Percentiles rank a stretch among this genome's conserved stretches.
Evolutionary conservation across 1,140 invertebrate genomes (phyloP).

Genomic region (Heliconius hewitsoni): DNA sequence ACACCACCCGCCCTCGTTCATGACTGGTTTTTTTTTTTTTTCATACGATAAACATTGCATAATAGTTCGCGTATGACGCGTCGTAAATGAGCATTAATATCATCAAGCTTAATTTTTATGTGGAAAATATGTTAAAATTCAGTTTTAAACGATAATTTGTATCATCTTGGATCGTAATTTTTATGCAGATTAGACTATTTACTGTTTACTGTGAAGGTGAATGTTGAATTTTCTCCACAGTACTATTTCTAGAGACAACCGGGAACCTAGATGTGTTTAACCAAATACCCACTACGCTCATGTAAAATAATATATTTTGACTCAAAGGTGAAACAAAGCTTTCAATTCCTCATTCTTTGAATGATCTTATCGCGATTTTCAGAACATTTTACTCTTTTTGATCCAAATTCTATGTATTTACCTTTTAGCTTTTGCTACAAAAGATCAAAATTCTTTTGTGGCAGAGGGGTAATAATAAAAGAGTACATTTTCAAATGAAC

Average conservation of each 20-base stretch:
- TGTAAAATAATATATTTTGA: slow-evolving; percentile 36
- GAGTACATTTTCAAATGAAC: neutral
- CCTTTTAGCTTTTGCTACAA: slow-evolving; percentile 57
- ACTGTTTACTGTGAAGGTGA: neutral
- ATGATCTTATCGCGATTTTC: slow-evolving; percentile 72
- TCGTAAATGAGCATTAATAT: slow-evolving; percentile 44
- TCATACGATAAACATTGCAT: slow-evolving; percentile 53
- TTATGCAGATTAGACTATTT: neutral
- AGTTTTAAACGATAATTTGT: slow-evolving; percentile 17
- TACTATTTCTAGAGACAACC: neutral
- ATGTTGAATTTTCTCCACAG: neutral
- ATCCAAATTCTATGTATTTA: slow-evolving; percentile 73
- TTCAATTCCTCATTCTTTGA: slow-evolving; percentile 70
- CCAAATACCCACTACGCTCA: neutral
- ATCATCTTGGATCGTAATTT: slow-evolving; percentile 10
- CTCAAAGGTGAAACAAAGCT: slow-evolving; percentile 67
- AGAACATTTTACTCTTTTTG: slow-evolving; percentile 74
- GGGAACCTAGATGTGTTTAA: neutral
- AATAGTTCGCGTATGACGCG: slow-evolving; percentile 47
- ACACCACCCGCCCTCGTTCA: slow-evolving; percentile 60
- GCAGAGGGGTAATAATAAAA: slow-evolving; percentile 16
- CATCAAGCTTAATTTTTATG: slow-evolving; percentile 41
- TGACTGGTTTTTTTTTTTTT: slow-evolving; percentile 61
- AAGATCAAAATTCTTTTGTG: slow-evolving; percentile 71
- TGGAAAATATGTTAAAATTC: slow-evolving; percentile 9